Evolutionary conservation across 2,113 vertebrate genomes (phyloP).

Genomic region (Eulacestoma nigropectus): DNA sequence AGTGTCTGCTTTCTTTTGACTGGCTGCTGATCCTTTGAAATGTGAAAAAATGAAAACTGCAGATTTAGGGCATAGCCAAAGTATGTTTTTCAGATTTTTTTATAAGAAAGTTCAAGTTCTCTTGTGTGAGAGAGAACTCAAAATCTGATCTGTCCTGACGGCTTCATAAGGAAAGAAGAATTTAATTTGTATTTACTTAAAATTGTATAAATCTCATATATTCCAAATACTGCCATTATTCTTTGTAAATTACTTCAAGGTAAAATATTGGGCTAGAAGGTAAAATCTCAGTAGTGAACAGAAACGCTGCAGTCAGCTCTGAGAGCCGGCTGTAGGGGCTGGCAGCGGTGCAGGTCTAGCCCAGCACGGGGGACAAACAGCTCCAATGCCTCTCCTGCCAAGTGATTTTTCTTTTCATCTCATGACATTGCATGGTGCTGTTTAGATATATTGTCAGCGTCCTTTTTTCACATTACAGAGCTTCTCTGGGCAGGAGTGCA

Average conservation of each 20-base stretch:
- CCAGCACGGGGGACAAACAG: background rate
- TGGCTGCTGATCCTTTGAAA: background rate
- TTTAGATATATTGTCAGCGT: background rate
- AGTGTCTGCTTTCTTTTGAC: background rate
- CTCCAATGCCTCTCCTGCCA: background rate
- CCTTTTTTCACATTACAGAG: background rate
- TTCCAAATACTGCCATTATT: background rate
- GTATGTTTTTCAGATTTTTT: background rate
- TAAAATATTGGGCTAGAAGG: background rate
- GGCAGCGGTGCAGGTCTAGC: background rate
- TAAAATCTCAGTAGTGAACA: background rate
- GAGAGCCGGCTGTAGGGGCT: too few relatives aligned
- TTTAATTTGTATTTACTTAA: background rate
- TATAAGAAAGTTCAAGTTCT: background rate
- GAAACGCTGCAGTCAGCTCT: background rate
- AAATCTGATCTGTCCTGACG: background rate
- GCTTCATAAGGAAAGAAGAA: background rate
- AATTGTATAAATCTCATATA: background rate
- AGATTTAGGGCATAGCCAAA: background rate
- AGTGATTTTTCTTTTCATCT: background rate
- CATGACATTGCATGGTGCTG: background rate
- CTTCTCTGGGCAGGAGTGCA: background rate
- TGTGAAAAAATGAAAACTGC: background rate
- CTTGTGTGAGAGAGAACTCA: background rate
- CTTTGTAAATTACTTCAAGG: background rate